Evolutionary conservation across 2,888 invertebrate genomes (phyloP), one percentile per base, ranked within the genome.

Genomic region (Uropetala carovei): DNA sequence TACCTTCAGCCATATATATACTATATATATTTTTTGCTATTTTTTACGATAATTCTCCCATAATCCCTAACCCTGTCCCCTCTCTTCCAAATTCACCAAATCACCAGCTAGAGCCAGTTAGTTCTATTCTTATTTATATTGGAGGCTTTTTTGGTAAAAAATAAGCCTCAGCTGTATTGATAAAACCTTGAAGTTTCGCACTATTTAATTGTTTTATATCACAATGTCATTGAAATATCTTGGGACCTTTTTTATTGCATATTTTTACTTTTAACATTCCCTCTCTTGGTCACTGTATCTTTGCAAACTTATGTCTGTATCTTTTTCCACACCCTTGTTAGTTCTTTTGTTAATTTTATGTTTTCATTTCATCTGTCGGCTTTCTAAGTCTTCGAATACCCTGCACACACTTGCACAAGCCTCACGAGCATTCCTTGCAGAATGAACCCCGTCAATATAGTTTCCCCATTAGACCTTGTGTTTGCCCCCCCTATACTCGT

Each of bases 311-410:
- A 64, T 89, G 43, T 89, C 64, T 89, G 43, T 89, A 86, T 86
- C 86, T 68, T 68, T 89, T 43, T 64, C 64, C 89, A 43, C 89
- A 89, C 64, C 60, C 89, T 86, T 89, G 89, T 64, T 89, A 89
- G 89, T 27, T 22, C 22, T 89, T 89, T 89, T 43, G 64, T 64
- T 89, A 43, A 89, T 89, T 89, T 86, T 89, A 68, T 89, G 89
- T 89, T 89, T 89, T 89, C 89, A 89, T 89, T 89, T 89, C 89
- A 89, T 89, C 89, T 89, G 60, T 89, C 89, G 68, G 89, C 89
- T 89, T 89, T 30, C 60, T 89, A 89, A 89, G 89, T 89, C 89
- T 89, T 89, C 89, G 56, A 89, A 64, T 64, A 64, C 89, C 89
- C 68, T 64, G 89, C 89, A 89, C 89, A 89, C 89, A 59, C 27